Base-by-base conservation (phyloP, 2,888 invertebrate species). In the Halictus quadricinctus region DNA sequence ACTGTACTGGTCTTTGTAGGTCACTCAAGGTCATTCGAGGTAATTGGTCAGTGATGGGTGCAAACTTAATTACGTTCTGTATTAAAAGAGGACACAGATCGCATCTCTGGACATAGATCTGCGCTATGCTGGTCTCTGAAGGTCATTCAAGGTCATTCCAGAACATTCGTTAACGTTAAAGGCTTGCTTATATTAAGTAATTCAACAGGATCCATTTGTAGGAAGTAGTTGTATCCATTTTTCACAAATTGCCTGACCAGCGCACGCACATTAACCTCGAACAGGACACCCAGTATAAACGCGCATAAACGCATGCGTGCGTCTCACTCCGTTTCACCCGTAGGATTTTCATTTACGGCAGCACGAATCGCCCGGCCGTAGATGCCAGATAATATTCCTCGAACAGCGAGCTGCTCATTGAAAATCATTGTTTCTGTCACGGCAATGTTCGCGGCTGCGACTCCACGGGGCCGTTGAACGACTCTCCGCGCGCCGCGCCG, bases 301-400 rank as follows among this genome's bases (percentile, higher is more conserved):
- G 54, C 10, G 21, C 54, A 8, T 54, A 54, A 54, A 54, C 54
- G 54, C 21, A 54, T 21, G 54, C 21, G 25, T 25, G n/a, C 13
- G 13, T 13, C 12, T 13, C 6, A 0, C 13, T 64, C 60, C 25
- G 60, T 15, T 12, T 64, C 12, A 64, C 6, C 60, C 60, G 60
- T 25, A 64, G 46, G 21, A 80, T 80, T 81, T 76, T 85, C 69
- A 73, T 81, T 81, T 76, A 36, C 78, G 43, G 36, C 64, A 46
- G n/a, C 41, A 18, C 74, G 82, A 64, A 74, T 78, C 60, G 21
- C n/a, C 66, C 50, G 29, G n/a, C 60, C 12, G 21, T 21, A 72
- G 79, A 84, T 79, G 72, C 66, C 15, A 69, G 79, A 85, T 83
- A 83, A 79, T 79, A 70, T 74, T 80, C 73, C n/a, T 48, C 79